These are phyloP conservation scores for Morpho helenor DNA, from an alignment of 2,888 invertebrate genomes.

Conservation along the genomic window DNA sequence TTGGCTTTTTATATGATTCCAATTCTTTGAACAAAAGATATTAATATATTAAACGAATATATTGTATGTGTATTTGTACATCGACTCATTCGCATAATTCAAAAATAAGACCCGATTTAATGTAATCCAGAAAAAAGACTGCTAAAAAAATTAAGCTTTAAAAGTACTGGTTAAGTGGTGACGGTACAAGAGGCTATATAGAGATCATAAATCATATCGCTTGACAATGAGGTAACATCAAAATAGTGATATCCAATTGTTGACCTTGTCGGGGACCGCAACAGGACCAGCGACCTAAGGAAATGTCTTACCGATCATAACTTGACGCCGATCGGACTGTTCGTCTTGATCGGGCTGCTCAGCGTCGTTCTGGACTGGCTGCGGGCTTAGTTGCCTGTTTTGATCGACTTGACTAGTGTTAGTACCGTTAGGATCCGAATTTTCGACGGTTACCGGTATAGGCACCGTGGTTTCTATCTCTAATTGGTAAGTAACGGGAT, in stretches of 20 bases:
- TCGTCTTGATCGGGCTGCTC: conserved; percentile 21
- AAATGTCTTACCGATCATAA: conserved; percentile 43
- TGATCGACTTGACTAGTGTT: conserved; percentile 23
- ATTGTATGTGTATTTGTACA: too few relatives aligned
- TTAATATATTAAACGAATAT: too few relatives aligned
- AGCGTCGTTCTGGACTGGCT: conserved; percentile 19
- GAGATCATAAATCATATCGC: neutral
- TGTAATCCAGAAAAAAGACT: neutral
- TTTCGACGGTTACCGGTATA: conserved; percentile 48
- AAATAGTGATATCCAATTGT: conserved; percentile 2
- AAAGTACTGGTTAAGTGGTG: neutral
- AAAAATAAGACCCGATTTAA: too few relatives aligned
- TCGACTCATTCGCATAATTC: too few relatives aligned
- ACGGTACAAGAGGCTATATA: conserved; percentile 1
- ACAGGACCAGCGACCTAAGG: conserved; percentile 8
- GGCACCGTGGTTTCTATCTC: conserved; percentile 58
- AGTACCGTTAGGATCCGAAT: conserved; percentile 39
- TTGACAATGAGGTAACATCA: conserved; percentile 1
- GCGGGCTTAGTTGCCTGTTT: conserved; percentile 21
- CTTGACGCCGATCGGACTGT: conserved; percentile 40
- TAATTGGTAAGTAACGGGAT: conserved; percentile 51
- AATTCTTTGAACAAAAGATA: too few relatives aligned
- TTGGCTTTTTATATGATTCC: too few relatives aligned
- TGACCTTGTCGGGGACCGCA: neutral
- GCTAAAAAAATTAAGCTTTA: neutral